These are phyloP conservation scores for Drosophila anomalata DNA, from an alignment of 2,888 invertebrate species.

Conservation along the genomic window DNA sequence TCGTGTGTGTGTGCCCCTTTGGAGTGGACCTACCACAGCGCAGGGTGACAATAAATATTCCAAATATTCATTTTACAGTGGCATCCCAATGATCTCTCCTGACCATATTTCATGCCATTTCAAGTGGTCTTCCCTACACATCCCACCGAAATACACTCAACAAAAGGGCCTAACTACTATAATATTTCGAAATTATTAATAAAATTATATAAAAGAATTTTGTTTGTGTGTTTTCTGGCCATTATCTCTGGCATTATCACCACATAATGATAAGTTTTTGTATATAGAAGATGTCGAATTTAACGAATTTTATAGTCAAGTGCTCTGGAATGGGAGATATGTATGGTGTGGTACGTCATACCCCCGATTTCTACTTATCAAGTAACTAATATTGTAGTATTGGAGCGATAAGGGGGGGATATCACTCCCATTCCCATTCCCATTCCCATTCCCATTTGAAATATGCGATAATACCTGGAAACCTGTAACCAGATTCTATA, in stretches of 20 bases:
- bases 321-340: neutral
- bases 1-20: conserved; percentile 1
- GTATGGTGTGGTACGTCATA: neutral
- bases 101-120: conserved; percentile 37
- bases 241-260: conserved; percentile 28
- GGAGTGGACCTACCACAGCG: conserved; percentile 64
- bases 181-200: no score
- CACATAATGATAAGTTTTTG: conserved; percentile 33
- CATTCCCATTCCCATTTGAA: neutral
- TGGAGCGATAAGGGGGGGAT: neutral
- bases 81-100: conserved; percentile 58
- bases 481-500: neutral
- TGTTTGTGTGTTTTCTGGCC: neutral
- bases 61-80: conserved; percentile 67
- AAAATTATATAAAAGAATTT: neutral
- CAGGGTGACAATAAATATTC: conserved; percentile 65
- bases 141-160: neutral
- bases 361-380: neutral
- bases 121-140: conserved; percentile 48
- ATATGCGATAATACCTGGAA: conserved; percentile 3
- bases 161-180: neutral
- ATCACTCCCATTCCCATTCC: no score
- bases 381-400: neutral
- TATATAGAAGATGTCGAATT: conserved; percentile 4
- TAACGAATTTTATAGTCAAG: conserved; percentile 2